Percentiles rank a stretch among this genome's conserved stretches.
phyloP scores from a whole-genome alignment of 37 sponge, comb jelly and placozoan species.

The Halisarca cf. caerulea region DNA sequence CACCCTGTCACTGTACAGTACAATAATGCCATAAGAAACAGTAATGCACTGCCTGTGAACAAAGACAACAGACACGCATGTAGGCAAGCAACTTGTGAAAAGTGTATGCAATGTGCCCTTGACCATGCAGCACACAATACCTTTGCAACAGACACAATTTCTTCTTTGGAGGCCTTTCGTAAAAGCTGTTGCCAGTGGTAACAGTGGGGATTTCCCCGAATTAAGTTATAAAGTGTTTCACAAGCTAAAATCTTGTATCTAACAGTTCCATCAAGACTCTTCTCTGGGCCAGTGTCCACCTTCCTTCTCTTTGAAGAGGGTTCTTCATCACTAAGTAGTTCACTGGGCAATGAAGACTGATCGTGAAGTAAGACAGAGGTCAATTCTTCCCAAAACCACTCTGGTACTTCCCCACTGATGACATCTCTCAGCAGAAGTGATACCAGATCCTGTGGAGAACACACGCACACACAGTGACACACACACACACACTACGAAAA shows the following conservation, averaged over 20 bases:
- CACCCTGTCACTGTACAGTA: too few species aligned
- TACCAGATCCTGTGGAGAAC: neutral
- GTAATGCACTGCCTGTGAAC: too few species aligned
- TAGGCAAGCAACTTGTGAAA: too few species aligned
- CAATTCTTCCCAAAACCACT: conserved; percentile 1
- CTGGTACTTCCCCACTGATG: neutral
- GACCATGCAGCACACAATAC: neutral
- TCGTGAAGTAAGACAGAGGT: neutral
- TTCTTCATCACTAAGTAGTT: too few species aligned
- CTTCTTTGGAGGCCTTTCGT: neutral
- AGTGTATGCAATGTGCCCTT: too few species aligned
- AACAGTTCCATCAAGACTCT: too few species aligned
- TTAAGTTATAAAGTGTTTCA: neutral
- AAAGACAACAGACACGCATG: too few species aligned
- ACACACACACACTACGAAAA: too few species aligned
- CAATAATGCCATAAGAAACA: too few species aligned
- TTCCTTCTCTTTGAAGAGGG: neutral
- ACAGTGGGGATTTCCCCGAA: neutral
- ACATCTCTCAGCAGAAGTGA: neutral
- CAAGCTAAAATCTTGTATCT: neutral
- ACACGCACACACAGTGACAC: too few species aligned
- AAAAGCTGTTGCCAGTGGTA: neutral
- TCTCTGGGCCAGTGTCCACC: neutral
- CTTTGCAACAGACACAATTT: neutral
- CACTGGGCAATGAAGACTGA: neutral